phyloP scores from a whole-genome alignment of 2,888 invertebrate genomes.

The Amblyteles armatorius region DNA sequence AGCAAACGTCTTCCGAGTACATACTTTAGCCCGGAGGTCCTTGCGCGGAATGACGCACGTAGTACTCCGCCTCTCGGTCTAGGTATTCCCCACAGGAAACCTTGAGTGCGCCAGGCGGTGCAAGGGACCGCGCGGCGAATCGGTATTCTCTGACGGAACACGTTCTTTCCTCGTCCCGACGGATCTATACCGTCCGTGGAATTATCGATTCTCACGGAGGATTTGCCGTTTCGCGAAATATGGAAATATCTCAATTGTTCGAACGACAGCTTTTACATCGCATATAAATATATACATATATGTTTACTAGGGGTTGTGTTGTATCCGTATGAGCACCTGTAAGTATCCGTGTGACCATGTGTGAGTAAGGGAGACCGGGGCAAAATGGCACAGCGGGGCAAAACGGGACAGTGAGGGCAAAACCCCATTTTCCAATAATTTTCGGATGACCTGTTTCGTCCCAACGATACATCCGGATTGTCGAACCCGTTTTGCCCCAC shows the following conservation, averaged over 20 bases:
- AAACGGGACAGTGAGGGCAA: too few species aligned
- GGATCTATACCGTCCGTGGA: neutral
- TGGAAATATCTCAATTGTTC: slow-evolving; percentile 14
- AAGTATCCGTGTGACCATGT: too few species aligned
- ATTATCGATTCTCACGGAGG: neutral
- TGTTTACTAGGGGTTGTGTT: too few species aligned
- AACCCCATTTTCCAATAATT: too few species aligned
- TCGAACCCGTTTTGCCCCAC: too few species aligned
- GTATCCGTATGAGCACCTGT: too few species aligned
- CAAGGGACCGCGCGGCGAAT: neutral
- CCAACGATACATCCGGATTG: too few species aligned
- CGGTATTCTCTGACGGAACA: neutral
- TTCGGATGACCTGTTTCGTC: too few species aligned
- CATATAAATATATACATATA: neutral
- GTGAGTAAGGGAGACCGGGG: too few species aligned
- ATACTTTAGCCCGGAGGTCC: slow-evolving; percentile 37
- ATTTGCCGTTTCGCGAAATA: neutral
- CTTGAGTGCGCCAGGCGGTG: slow-evolving; percentile 14
- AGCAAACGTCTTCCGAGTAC: slow-evolving; percentile 1
- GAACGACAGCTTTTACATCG: slow-evolving; percentile 15
- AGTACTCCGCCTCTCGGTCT: neutral
- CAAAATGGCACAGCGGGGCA: too few species aligned
- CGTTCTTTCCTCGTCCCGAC: neutral
- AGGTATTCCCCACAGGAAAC: slow-evolving; percentile 45
- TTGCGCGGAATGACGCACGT: slow-evolving; percentile 40